Percentiles rank a stretch among this genome's conserved stretches.
phyloP scores from a whole-genome alignment of 92 coral and sea anemone species.

The Phenganax subtilis region DNA sequence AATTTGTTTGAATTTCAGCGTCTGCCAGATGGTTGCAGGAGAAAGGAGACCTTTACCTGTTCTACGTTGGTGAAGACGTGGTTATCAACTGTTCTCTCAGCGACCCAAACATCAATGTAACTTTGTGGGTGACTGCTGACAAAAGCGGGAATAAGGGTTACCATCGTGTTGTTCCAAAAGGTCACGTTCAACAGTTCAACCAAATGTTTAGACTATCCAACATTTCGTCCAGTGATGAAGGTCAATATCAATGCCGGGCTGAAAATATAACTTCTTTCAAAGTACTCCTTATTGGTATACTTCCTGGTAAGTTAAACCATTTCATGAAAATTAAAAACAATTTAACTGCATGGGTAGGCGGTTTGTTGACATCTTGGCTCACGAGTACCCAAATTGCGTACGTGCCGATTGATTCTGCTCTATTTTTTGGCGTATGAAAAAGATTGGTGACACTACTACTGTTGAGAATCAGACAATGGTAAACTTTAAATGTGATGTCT shows the following conservation, averaged over 20 bases:
- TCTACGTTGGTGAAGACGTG: not conserved
- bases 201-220: conserved; percentile 21
- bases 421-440: too few relatives aligned
- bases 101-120: not conserved
- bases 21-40: not conserved
- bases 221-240: not conserved
- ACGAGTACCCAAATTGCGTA: too few relatives aligned
- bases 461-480: too few relatives aligned
- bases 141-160: conserved; percentile 7
- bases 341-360: too few relatives aligned
- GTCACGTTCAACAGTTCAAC: conserved; percentile 6
- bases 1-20: not conserved
- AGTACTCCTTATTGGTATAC: not conserved
- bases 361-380: not conserved
- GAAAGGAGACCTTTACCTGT: not conserved
- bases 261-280: conserved; percentile 10
- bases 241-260: conserved; percentile 48
- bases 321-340: not conserved
- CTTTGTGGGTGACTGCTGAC: not conserved
- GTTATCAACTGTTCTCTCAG: not conserved
- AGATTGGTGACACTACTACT: too few relatives aligned
- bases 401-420: too few relatives aligned
- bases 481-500: too few relatives aligned
- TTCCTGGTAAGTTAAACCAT: not conserved
- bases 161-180: conserved; percentile 13